These are phyloP conservation scores for Steatocranus sp. DNA, from an alignment of 2,797 vertebrate species.

Conservation along the genomic window DNA sequence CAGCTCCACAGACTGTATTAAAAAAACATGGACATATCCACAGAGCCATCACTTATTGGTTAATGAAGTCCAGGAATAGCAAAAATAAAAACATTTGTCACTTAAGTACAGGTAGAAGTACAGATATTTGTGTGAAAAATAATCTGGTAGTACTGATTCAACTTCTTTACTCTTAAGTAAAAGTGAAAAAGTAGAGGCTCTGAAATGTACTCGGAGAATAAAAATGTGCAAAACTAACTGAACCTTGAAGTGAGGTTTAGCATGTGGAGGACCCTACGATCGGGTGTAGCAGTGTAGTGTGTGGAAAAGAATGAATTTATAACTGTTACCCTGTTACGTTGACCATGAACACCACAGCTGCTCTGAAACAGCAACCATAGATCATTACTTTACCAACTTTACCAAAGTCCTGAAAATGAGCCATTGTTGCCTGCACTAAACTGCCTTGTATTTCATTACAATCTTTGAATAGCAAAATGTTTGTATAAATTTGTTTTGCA, in stretches of 20 bases:
- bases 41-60: not conserved
- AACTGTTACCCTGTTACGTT: not conserved
- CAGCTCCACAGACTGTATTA: not conserved
- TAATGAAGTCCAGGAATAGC: not conserved
- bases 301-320: not conserved
- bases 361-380: not conserved
- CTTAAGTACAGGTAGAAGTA: not conserved
- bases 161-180: not conserved
- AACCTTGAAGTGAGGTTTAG: not conserved
- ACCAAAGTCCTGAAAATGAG: not conserved
- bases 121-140: not conserved
- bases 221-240: not conserved
- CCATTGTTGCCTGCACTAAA: not conserved
- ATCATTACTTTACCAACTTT: not conserved
- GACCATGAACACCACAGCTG: not conserved
- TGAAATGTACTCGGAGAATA: not conserved
- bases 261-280: not conserved
- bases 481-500: not conserved
- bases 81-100: not conserved
- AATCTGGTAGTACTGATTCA: not conserved
- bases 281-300: not conserved
- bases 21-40: not conserved
- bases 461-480: not conserved
- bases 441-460: not conserved
- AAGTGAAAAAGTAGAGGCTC: not conserved